Percentiles rank a stretch among this genome's conserved stretches.
phyloP scores from a whole-genome alignment of 1,140 invertebrate genomes.

The Aradophagus sp. region DNA sequence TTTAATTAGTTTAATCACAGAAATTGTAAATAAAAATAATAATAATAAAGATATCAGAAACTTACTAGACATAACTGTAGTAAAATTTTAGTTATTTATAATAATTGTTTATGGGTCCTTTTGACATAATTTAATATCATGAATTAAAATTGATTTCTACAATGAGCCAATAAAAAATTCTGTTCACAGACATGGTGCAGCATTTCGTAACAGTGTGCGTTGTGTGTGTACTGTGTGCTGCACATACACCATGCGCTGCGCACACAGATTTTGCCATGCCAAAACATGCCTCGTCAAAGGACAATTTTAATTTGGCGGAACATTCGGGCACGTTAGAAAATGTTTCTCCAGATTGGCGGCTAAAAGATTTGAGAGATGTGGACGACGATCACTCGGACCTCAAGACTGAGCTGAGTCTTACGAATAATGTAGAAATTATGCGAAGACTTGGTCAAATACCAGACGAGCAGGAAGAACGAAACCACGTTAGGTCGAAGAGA shows the following conservation, averaged over 20 bases:
- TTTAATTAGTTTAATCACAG: too few species aligned
- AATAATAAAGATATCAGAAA: too few species aligned
- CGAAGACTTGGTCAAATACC: constrained; percentile 60
- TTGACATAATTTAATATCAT: too few species aligned
- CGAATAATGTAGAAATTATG: constrained; percentile 59
- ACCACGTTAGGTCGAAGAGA: constrained; percentile 48
- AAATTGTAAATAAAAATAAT: too few species aligned
- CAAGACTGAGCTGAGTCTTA: too few species aligned
- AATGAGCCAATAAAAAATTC: too few species aligned
- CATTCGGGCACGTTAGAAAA: constrained; percentile 8
- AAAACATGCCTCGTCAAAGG: constrained; percentile 20
- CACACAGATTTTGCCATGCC: constrained; percentile 72
- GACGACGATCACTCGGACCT: too few species aligned
- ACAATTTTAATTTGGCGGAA: constrained; percentile 14
- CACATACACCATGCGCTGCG: constrained; percentile 81
- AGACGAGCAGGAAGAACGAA: constrained; percentile 11
- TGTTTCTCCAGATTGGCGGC: constrained; percentile 23
- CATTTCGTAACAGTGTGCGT: constrained; percentile 84
- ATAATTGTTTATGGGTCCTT: too few species aligned
- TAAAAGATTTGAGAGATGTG: too few species aligned
- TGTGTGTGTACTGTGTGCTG: constrained; percentile 84
- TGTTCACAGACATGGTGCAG: constrained; percentile 71
- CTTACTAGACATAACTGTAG: too few species aligned
- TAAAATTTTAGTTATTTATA: too few species aligned
- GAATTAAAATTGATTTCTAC: too few species aligned